Conservation (phyloP, 2,888 invertebrate species). For the Oscheius sp. region DNA sequence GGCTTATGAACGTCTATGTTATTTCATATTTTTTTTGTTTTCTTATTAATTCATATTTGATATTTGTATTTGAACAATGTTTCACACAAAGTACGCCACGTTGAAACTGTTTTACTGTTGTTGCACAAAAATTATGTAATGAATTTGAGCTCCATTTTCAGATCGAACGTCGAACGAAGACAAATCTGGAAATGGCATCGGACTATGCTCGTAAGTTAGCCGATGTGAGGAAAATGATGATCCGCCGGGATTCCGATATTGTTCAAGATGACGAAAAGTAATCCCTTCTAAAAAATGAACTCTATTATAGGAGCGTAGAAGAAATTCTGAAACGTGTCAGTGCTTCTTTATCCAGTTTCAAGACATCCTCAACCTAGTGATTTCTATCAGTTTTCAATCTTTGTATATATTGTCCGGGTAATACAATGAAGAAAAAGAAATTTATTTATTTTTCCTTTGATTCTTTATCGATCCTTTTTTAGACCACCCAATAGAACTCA, state of each 20-base stretch:
- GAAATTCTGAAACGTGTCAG: slow-evolving; percentile 25
- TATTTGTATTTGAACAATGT: too few species aligned
- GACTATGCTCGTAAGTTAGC: slow-evolving; percentile 29
- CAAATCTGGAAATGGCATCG: slow-evolving; percentile 30
- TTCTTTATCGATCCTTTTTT: too few species aligned
- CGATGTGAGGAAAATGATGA: slow-evolving; percentile 22
- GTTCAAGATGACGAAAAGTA: slow-evolving; percentile 18
- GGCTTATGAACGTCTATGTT: too few species aligned
- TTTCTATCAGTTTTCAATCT: too few species aligned
- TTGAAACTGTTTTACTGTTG: neutral
- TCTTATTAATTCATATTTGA: too few species aligned
- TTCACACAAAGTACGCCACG: too few species aligned
- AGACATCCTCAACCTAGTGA: neutral
- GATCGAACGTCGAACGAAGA: neutral
- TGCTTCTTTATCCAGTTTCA: slow-evolving; percentile 6
- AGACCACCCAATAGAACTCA: too few species aligned
- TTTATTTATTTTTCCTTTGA: too few species aligned
- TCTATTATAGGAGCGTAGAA: slow-evolving; percentile 21
- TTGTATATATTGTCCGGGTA: too few species aligned
- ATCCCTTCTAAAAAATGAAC: neutral
- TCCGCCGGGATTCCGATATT: slow-evolving; percentile 32
- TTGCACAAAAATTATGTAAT: neutral
- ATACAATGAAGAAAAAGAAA: too few species aligned
- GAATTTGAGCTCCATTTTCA: slow-evolving; percentile 2
- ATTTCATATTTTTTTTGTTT: too few species aligned